Conservation (phyloP, 2,113 vertebrate species). For the Hyperoodon ampullatus region DNA sequence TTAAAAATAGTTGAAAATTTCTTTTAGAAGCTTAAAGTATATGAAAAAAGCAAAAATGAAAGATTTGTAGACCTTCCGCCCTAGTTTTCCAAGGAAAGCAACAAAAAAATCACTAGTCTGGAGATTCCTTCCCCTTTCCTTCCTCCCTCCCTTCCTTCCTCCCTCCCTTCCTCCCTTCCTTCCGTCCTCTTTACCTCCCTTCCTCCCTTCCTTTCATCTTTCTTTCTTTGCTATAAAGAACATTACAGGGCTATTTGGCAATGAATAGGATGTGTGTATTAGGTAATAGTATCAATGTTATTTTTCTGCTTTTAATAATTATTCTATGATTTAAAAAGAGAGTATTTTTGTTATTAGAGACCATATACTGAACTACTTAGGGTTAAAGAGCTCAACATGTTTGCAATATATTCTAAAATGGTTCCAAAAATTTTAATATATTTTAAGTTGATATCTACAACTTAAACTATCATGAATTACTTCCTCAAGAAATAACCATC, state of each 20-base stretch:
- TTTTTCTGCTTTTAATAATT: slow-evolving; percentile 3
- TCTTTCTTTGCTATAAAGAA: background rate
- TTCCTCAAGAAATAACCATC: background rate
- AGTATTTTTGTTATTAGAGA: background rate
- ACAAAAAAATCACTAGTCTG: background rate
- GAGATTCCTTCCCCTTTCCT: background rate
- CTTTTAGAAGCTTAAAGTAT: background rate
- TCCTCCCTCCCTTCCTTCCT: rapidly evolving
- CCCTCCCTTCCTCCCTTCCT: rapidly evolving
- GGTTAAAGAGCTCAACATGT: background rate
- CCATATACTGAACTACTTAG: background rate
- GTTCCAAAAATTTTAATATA: background rate
- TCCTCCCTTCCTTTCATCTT: rapidly evolving
- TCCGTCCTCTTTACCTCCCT: too few relatives aligned
- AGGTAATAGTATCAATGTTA: background rate
- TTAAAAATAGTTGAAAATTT: background rate
- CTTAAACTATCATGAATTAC: background rate
- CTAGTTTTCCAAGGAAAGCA: background rate
- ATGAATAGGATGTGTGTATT: background rate
- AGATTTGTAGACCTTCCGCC: background rate
- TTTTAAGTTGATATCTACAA: background rate
- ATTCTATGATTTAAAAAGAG: background rate
- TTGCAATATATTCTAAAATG: background rate
- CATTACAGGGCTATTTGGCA: background rate
- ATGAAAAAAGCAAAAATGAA: slow-evolving; percentile 12